phyloP scores from a whole-genome alignment of 2,113 vertebrate species.

The Bubalus kerabau region DNA sequence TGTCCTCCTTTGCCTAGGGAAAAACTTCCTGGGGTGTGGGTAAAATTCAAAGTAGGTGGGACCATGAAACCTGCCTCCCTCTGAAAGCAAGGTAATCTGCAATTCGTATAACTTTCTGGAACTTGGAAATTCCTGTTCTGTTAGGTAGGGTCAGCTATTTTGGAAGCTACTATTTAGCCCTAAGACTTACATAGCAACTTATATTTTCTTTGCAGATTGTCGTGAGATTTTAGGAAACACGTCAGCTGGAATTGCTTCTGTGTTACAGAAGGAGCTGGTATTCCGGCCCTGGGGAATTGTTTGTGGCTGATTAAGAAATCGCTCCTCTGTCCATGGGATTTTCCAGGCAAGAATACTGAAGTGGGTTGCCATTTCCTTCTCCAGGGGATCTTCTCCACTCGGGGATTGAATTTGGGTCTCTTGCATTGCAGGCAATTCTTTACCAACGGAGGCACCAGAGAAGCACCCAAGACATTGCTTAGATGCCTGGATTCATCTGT shows the following conservation, averaged over 20 bases:
- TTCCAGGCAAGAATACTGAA: not conserved
- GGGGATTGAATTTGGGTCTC: not conserved
- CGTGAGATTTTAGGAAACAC: not conserved
- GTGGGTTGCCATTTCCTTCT: not conserved
- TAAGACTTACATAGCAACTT: not conserved
- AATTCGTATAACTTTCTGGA: not conserved
- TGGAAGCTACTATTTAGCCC: no score
- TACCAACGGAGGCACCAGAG: not conserved
- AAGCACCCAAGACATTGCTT: not conserved
- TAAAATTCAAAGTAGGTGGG: not conserved
- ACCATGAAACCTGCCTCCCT: not conserved
- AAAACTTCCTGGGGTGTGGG: not conserved
- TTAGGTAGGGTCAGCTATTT: not conserved
- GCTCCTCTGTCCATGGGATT: not conserved
- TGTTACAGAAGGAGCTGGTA: not conserved
- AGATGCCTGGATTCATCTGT: not conserved
- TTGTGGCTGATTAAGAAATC: not conserved
- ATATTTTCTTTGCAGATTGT: not conserved
- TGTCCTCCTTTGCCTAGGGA: not conserved
- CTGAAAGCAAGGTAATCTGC: not conserved
- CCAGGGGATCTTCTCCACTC: not conserved
- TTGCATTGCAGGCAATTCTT: not conserved
- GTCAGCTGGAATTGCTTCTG: rapidly evolving
- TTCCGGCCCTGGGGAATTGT: not conserved
- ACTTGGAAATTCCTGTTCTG: rapidly evolving